Evolutionary conservation across 2,113 vertebrate genomes (phyloP), one percentile per base, ranked within the genome.

Genomic region (Grammatotria lemairii): DNA sequence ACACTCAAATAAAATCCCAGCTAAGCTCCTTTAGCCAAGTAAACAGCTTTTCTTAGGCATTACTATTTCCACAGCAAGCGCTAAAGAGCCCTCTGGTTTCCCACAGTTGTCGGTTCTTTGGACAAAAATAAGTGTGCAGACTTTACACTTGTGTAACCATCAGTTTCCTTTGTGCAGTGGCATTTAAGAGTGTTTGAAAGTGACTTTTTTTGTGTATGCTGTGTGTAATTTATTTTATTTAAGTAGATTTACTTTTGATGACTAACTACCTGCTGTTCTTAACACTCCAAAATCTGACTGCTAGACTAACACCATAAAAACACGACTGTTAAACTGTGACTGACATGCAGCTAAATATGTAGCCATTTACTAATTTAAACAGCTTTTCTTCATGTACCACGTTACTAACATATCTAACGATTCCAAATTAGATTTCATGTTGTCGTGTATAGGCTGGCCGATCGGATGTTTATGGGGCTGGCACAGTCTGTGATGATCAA

Each of bases 271-370:
- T 91, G 83, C 60, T 87, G 85, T 89, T 80, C 26, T 6, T 85
- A 93, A 94, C 91, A 91, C 88, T 91, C 83, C 63, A 86, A 42
- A 83, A 45, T 81, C 28, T 95, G 94, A 95, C 91, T 89, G 83
- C 87, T 93, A 94, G 89, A 92, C 86, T 91, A 87, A 94, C 93
- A 83, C 91, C 92, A 92, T 89, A 90, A 88, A 88, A 42, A 83
- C 38, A 87, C 7, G 53, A 95, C 91, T 95, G 91, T 88, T 91
- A 91, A 93, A 96, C 95, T 96, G 95, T 96, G 95, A 96, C 68
- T 92, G 63, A 91, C 78, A 83, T 91, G 88, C 83, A 92, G 81
- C 85, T 88, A 68, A 93, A 86, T 82, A 81, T 91, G 85, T 90
- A 89, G 45, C 70, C 79, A 51, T 87, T 85, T 70, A 40, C 80